These are phyloP conservation scores for Eupithecia inturbata DNA, from an alignment of 2,888 invertebrate species.

Conservation along the genomic window DNA sequence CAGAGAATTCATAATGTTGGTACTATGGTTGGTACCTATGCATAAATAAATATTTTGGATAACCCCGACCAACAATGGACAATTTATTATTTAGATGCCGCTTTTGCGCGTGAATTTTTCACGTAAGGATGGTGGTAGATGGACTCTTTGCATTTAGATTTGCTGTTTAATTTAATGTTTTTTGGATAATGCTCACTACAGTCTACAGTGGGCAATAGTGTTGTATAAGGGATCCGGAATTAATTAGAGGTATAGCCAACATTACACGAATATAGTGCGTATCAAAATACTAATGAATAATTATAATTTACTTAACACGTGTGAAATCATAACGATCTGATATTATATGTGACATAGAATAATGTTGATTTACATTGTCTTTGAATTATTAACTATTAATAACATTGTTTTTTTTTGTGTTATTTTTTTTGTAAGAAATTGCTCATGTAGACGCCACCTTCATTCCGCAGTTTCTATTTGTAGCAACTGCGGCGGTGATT, in stretches of 20 bases:
- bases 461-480: constrained; percentile 63
- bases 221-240: too few relatives aligned
- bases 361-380: too few relatives aligned
- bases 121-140: constrained; percentile 49
- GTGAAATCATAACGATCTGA: too few relatives aligned
- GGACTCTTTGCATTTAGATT: not conserved
- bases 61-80: constrained; percentile 74
- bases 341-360: too few relatives aligned
- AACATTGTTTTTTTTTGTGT: too few relatives aligned
- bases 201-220: too few relatives aligned
- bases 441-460: constrained; percentile 34
- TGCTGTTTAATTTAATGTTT: not conserved
- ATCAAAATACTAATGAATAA: too few relatives aligned
- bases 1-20: constrained; percentile 75
- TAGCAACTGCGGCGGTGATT: constrained; percentile 55
- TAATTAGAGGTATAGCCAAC: too few relatives aligned
- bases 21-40: constrained; percentile 48
- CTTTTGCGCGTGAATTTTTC: constrained; percentile 67
- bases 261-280: too few relatives aligned
- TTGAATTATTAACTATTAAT: too few relatives aligned
- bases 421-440: not conserved
- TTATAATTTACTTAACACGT: too few relatives aligned
- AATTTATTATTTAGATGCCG: constrained; percentile 82
- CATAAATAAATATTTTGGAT: constrained; percentile 76
- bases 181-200: not conserved